Conservation (phyloP, 1,140 invertebrate species). For the Bicyclus anynana region DNA sequence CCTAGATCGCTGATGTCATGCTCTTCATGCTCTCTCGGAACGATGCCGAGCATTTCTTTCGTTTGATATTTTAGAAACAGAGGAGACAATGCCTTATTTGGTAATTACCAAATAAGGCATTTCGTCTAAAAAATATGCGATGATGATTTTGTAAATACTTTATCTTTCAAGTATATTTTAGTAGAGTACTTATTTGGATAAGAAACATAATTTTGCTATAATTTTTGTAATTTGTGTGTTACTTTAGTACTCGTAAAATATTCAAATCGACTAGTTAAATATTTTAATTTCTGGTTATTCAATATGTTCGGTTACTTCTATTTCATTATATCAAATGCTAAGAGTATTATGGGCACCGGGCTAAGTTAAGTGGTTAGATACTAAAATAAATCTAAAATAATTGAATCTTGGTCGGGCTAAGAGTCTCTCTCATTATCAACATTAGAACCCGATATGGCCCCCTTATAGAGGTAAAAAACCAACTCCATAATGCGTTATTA, state of each 20-base stretch:
- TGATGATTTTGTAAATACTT: no score
- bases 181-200: no score
- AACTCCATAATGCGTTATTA: conserved; percentile 2
- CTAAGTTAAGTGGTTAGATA: not conserved
- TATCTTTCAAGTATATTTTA: no score
- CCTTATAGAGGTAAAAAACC: not conserved
- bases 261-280: no score
- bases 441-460: conserved; percentile 1
- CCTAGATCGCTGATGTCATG: conserved; percentile 44
- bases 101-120: not conserved
- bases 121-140: no score
- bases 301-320: no score
- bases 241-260: no score
- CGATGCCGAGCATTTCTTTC: conserved; percentile 15
- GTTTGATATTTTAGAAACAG: conserved; percentile 6
- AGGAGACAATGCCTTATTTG: conserved; percentile 1
- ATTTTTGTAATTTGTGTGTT: no score
- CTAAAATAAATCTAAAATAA: not conserved
- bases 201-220: no score
- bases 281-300: no score
- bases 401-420: not conserved
- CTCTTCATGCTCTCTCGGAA: conserved; percentile 33
- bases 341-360: no score
- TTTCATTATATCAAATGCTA: no score
- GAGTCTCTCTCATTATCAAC: not conserved